A percentile compares a stretch with the other conserved stretches of the same genome.
These are phyloP conservation scores for Heliocidaris erythrogramma DNA, from an alignment of 35 echinoderm and acorn worm species.

Conservation along the genomic window DNA sequence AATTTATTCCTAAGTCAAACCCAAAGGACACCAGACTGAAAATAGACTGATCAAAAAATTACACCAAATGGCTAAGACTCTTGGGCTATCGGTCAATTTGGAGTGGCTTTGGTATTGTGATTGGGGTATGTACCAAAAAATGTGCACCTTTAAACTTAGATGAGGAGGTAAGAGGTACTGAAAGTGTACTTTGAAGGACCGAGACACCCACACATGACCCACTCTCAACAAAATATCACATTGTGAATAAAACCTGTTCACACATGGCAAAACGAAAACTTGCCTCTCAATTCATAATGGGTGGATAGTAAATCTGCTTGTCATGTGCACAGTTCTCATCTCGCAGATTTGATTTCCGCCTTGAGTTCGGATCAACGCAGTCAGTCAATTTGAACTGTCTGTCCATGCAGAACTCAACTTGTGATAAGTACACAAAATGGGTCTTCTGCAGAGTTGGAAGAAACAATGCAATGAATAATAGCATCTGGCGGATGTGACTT, in stretches of 20 bases:
- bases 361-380: neutral
- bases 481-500: too few relatives aligned
- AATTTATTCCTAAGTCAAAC: too few relatives aligned
- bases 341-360: neutral
- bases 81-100: too few relatives aligned
- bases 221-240: too few relatives aligned
- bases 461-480: too few relatives aligned
- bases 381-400: neutral
- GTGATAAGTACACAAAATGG: neutral
- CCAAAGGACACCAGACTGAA: too few relatives aligned
- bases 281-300: neutral
- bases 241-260: neutral
- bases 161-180: neutral
- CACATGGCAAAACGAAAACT: neutral
- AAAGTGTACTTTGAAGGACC: neutral
- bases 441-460: neutral
- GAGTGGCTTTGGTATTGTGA: too few relatives aligned
- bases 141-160: too few relatives aligned
- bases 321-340: constrained; percentile 6
- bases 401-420: constrained; percentile 18
- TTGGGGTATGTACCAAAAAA: too few relatives aligned
- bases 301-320: neutral
- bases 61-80: too few relatives aligned
- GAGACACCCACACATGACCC: neutral
- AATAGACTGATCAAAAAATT: too few relatives aligned